A percentile compares a stretch with the other conserved stretches of the same genome.
phyloP scores from a whole-genome alignment of 30 jellyfish, hydroid and myxozoan genomes.

The Hydractinia symbiolongicarpus region DNA sequence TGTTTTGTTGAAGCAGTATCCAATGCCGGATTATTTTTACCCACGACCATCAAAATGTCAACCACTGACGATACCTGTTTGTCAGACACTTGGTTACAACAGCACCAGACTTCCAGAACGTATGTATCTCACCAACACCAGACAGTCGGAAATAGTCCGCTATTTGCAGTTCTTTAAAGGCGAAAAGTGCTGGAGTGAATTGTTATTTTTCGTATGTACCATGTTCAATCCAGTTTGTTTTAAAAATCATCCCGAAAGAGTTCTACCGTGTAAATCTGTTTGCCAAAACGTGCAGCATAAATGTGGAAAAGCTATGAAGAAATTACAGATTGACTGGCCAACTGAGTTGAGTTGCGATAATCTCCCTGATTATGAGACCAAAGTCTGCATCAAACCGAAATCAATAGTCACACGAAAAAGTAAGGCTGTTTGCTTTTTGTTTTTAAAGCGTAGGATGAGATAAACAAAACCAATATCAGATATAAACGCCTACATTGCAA shows the following conservation, averaged over 20 bases:
- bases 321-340: constrained; percentile 78
- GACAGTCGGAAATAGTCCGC: constrained; percentile 47
- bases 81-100: constrained; percentile 90
- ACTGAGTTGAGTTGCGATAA: constrained; percentile 67
- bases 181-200: constrained; percentile 56
- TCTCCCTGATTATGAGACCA: constrained; percentile 85
- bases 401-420: constrained; percentile 53
- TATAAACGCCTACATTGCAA: no score
- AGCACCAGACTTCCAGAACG: constrained; percentile 43
- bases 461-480: no score
- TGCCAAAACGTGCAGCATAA: constrained; percentile 66
- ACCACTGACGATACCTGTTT: constrained; percentile 56
- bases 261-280: constrained; percentile 83
- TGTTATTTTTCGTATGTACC: constrained; percentile 71
- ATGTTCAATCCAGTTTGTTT: constrained; percentile 88
- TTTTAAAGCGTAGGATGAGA: no score
- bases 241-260: constrained; percentile 51
- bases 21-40: no score
- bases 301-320: constrained; percentile 43
- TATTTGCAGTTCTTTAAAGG: constrained; percentile 48
- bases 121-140: constrained; percentile 47
- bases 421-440: neutral
- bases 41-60: constrained; percentile 26
- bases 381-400: constrained; percentile 84
- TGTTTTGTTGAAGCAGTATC: no score